A percentile compares a stretch with the other conserved stretches of the same genome.
Evolutionary conservation across 2,797 vertebrate genomes (phyloP).

Genomic region (Ibycter americanus): DNA sequence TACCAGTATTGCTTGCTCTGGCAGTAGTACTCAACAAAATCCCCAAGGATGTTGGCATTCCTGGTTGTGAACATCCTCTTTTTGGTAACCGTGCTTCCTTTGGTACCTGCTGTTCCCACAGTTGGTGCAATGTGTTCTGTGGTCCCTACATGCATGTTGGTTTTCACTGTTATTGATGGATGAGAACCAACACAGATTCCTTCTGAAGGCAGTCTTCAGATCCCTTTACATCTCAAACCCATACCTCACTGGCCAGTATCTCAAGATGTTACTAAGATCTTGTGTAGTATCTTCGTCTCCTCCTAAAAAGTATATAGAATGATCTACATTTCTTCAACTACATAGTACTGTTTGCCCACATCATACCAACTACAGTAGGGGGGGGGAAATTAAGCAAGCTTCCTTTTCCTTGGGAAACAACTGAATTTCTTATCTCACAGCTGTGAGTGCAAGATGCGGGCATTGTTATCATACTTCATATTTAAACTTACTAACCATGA

Average conservation of each 20-base stretch:
- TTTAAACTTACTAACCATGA: background rate
- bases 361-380: background rate
- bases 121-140: background rate
- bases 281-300: background rate
- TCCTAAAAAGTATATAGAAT: background rate
- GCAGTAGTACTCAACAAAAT: background rate
- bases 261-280: background rate
- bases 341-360: background rate
- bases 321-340: background rate
- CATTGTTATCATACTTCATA: background rate
- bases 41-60: background rate
- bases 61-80: background rate
- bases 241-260: background rate
- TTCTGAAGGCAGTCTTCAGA: background rate
- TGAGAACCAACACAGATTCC: background rate
- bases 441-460: background rate
- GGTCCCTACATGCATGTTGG: background rate
- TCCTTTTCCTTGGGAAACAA: background rate
- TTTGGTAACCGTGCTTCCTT: background rate
- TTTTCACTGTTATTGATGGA: background rate
- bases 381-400: background rate
- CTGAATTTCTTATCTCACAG: background rate
- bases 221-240: background rate
- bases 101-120: background rate
- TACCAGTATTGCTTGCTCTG: background rate